These are phyloP conservation scores for Idris sp. DNA, from an alignment of 1,140 invertebrate species.

Conservation along the genomic window DNA sequence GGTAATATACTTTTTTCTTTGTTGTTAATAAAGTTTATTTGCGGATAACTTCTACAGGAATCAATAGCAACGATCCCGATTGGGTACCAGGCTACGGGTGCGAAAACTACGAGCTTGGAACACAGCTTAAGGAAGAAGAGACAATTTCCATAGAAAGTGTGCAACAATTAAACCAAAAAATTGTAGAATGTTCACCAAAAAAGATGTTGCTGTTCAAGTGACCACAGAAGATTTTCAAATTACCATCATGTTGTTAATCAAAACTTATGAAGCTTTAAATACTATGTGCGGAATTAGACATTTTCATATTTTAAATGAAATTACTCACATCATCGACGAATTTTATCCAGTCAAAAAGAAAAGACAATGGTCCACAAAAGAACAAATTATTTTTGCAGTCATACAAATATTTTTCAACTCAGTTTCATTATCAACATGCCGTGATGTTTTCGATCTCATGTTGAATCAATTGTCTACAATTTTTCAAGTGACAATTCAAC, in stretches of 20 bases:
- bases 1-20: too few relatives aligned
- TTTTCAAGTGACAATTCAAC: too few relatives aligned
- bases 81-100: background rate
- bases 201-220: conserved; percentile 11
- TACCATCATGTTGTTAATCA: conserved; percentile 1
- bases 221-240: background rate
- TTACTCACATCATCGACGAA: conserved; percentile 1
- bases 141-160: background rate
- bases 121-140: background rate
- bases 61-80: background rate
- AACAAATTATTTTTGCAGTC: conserved; percentile 3
- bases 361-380: background rate
- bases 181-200: background rate
- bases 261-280: background rate
- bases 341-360: conserved; percentile 12
- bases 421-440: too few relatives aligned
- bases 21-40: too few relatives aligned
- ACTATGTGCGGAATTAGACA: conserved; percentile 15
- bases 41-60: background rate
- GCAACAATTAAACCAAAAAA: conserved; percentile 4
- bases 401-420: too few relatives aligned
- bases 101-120: conserved; percentile 1
- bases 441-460: too few relatives aligned
- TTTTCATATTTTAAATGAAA: conserved; percentile 13
- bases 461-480: too few relatives aligned